Percentiles rank a stretch among this genome's conserved stretches.
Evolutionary conservation across 1,140 invertebrate genomes (phyloP).

Genomic region (Cyclargus thomasi): DNA sequence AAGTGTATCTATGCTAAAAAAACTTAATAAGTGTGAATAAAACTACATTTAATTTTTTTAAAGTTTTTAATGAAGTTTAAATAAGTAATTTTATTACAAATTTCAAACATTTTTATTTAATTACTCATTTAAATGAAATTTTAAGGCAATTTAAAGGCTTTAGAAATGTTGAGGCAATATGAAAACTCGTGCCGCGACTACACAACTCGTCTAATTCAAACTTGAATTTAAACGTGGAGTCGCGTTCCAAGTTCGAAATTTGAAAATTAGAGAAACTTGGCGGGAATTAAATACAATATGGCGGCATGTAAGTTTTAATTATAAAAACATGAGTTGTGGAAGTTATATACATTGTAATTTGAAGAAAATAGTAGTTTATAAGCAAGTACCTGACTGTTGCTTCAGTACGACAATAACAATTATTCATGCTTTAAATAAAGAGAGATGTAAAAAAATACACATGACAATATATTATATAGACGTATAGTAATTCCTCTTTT

Average conservation of each 20-base stretch:
- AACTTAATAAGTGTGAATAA: too few relatives aligned
- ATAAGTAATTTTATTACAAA: too few relatives aligned
- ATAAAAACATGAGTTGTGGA: not conserved
- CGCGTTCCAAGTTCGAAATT: slow-evolving; percentile 67
- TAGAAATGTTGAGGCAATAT: slow-evolving; percentile 28
- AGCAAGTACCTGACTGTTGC: too few relatives aligned
- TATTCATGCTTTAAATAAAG: too few relatives aligned
- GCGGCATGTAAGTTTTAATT: slow-evolving; percentile 27
- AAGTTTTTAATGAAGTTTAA: too few relatives aligned
- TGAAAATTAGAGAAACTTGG: slow-evolving; percentile 67
- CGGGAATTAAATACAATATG: slow-evolving; percentile 69
- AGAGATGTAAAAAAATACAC: too few relatives aligned
- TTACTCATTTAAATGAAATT: slow-evolving; percentile 14
- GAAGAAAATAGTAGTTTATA: too few relatives aligned
- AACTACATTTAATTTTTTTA: too few relatives aligned
- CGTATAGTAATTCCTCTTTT: too few relatives aligned
- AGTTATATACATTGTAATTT: not conserved
- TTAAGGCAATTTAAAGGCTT: slow-evolving; percentile 23
- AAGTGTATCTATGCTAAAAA: too few relatives aligned
- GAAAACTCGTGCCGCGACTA: slow-evolving; percentile 65
- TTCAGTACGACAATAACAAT: too few relatives aligned
- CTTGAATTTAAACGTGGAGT: slow-evolving; percentile 63
- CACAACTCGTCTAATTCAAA: slow-evolving; percentile 51
- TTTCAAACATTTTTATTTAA: not conserved
- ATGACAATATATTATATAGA: too few relatives aligned